Conservation (phyloP, 2,888 invertebrate genomes). For the Nudaria mundana region DNA sequence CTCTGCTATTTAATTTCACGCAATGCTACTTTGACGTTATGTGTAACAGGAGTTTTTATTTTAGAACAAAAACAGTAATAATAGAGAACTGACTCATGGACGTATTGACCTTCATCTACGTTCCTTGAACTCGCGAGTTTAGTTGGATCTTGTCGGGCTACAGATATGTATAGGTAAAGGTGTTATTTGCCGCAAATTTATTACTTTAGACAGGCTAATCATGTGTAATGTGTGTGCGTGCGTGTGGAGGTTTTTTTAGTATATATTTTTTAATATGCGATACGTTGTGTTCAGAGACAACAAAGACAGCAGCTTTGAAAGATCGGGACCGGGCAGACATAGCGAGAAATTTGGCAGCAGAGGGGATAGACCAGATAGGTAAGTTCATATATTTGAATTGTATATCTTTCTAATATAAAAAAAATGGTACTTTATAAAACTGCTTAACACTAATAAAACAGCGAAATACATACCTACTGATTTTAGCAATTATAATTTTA, state of each 20-base stretch:
- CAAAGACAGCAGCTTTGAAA: slow-evolving; percentile 59
- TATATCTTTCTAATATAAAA: background rate
- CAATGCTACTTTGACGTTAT: slow-evolving; percentile 23
- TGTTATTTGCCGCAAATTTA: slow-evolving; percentile 23
- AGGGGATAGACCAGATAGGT: slow-evolving; percentile 52
- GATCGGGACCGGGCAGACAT: slow-evolving; percentile 62
- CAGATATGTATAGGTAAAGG: slow-evolving; percentile 60
- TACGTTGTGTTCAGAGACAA: slow-evolving; percentile 53
- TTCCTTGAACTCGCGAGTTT: slow-evolving; percentile 62
- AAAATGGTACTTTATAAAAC: too few species aligned
- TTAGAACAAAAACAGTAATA: slow-evolving; percentile 54
- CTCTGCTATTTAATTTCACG: slow-evolving; percentile 20
- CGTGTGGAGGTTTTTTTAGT: slow-evolving; percentile 12
- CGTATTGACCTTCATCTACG: slow-evolving; percentile 58
- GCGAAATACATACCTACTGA: too few species aligned
- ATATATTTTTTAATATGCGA: slow-evolving; percentile 17
- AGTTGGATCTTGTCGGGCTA: slow-evolving; percentile 36
- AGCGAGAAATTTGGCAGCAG: slow-evolving; percentile 65
- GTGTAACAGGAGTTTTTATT: slow-evolving; percentile 45
- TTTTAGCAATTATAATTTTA: too few species aligned
- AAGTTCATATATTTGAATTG: slow-evolving; percentile 12
- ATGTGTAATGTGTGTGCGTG: slow-evolving; percentile 18
- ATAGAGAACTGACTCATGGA: slow-evolving; percentile 63
- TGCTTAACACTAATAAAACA: too few species aligned
- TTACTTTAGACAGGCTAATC: slow-evolving; percentile 13